Evolutionary conservation across 2,113 vertebrate genomes (phyloP).

Genomic region (Columba janthina): DNA sequence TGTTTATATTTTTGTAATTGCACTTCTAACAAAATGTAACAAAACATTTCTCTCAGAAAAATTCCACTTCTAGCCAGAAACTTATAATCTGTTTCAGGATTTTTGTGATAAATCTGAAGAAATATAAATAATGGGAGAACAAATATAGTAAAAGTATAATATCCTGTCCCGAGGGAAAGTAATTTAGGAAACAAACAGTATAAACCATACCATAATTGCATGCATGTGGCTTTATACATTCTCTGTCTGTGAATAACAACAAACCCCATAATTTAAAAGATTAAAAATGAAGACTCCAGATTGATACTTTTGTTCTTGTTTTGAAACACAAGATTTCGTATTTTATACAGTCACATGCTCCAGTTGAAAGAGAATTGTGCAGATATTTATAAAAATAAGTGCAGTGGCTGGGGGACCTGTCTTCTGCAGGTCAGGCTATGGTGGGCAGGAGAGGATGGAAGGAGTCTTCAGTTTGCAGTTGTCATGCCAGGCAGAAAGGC

Average conservation of each 20-base stretch:
- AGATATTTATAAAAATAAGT: background rate
- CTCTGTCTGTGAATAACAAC: background rate
- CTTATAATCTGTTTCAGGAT: background rate
- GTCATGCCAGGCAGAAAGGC: background rate
- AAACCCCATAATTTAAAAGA: background rate
- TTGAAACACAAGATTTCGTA: background rate
- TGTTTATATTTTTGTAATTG: conserved; percentile 36
- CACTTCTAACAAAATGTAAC: conserved; percentile 25
- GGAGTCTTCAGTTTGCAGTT: background rate
- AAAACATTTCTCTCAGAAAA: conserved; percentile 3
- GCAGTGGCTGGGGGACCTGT: rapidly evolving
- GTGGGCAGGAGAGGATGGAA: background rate
- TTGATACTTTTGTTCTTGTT: background rate
- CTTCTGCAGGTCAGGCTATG: background rate
- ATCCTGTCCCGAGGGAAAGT: background rate
- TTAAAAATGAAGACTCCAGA: background rate
- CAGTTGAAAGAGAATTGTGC: background rate
- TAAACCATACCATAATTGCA: background rate
- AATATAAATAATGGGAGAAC: conserved; percentile 3
- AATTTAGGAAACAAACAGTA: conserved; percentile 1
- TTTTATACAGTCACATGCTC: background rate
- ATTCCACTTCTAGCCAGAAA: background rate
- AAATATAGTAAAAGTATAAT: conserved; percentile 17
- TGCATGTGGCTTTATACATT: background rate
- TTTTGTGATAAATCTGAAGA: conserved; percentile 29